Evolutionary conservation across 2,888 invertebrate species (phyloP).

Genomic region (Eristalis pertinax): DNA sequence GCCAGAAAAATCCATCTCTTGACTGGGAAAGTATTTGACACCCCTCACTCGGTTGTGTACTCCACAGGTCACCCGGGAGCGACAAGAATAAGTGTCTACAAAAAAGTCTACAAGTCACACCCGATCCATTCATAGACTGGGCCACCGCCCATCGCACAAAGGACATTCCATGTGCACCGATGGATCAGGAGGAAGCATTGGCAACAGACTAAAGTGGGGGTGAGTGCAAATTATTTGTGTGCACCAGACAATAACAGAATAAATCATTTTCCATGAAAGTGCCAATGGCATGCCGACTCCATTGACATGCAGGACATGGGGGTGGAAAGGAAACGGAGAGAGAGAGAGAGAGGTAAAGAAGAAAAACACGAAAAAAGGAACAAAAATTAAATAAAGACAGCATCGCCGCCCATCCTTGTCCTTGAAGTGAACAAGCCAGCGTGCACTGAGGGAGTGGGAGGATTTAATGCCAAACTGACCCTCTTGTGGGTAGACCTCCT

Average conservation of each 20-base stretch:
- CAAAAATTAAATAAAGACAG: slow-evolving; percentile 16
- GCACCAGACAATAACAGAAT: slow-evolving; percentile 58
- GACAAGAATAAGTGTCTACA: neutral
- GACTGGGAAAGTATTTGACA: slow-evolving; percentile 48
- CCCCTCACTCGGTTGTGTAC: slow-evolving; percentile 4
- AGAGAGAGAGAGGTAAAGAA: neutral
- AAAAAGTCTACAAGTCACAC: slow-evolving; percentile 17
- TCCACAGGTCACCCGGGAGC: slow-evolving; percentile 49
- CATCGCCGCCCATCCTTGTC: slow-evolving; percentile 26
- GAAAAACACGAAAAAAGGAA: slow-evolving; percentile 35
- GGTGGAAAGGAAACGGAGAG: no score
- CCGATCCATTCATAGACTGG: neutral
- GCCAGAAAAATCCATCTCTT: slow-evolving; percentile 9
- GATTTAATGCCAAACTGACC: slow-evolving; percentile 54
- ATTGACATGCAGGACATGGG: slow-evolving; percentile 3
- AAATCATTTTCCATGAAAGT: slow-evolving; percentile 60
- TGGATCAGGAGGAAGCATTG: no score
- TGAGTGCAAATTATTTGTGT: slow-evolving; percentile 43
- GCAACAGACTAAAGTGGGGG: slow-evolving; percentile 21
- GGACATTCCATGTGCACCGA: slow-evolving; percentile 26
- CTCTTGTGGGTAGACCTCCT: slow-evolving; percentile 1
- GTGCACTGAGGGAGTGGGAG: neutral
- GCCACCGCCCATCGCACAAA: slow-evolving; percentile 6
- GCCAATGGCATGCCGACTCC: slow-evolving; percentile 61
- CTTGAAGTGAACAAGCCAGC: slow-evolving; percentile 29